Evolutionary conservation across 2,888 invertebrate species (phyloP), one percentile per base, ranked within the genome.

Genomic region (Caenorhabditis afra): DNA sequence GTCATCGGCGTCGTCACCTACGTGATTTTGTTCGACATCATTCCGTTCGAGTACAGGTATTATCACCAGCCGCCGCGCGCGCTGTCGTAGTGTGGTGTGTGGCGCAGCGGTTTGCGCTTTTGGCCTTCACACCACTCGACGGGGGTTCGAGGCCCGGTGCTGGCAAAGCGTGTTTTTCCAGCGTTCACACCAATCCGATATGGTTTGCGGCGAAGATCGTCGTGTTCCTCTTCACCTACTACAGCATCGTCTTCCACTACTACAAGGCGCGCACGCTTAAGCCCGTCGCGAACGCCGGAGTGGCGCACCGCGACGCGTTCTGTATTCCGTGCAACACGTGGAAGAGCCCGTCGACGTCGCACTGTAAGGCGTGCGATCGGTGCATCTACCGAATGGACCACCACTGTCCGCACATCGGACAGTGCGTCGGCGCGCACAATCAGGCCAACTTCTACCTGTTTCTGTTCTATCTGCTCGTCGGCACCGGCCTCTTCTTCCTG

Each of bases 331-430:
- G 74, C 44, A 61, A 75, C 47, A 67, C 61, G 8, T 67, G 67
- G 55, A 75, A 75, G 39, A 45, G 75, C 8, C 47, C 47, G n/a
- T 47, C 62, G n/a, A 68, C 67, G 22, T 68, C 62, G n/a, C 75
- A 76, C 29, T 76, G 75, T 45, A 64, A 62, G 20, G 67, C 62
- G 10, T 76, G 65, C 37, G 65, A 53, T 18, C 39, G 4, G n/a
- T 73, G 73, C 52, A 73, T 73, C 44, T 73, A 73, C 58, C 49
- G 64, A 3, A 58, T 73, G 57, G 73, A 73, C 39, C 73, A 73
- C 20, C 73, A 73, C 37, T 73, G 73, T 64, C 73, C 73, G 10
- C 64, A 65, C 37, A 64, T 73, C 22, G 73, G 64, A n/a, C 73
- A 73, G 44, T 73, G 73, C 35, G 58, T 73, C 22, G 73, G 73